These are phyloP conservation scores for Cartodere bifasciata DNA, from an alignment of 2,888 invertebrate genomes.

Conservation along the genomic window DNA sequence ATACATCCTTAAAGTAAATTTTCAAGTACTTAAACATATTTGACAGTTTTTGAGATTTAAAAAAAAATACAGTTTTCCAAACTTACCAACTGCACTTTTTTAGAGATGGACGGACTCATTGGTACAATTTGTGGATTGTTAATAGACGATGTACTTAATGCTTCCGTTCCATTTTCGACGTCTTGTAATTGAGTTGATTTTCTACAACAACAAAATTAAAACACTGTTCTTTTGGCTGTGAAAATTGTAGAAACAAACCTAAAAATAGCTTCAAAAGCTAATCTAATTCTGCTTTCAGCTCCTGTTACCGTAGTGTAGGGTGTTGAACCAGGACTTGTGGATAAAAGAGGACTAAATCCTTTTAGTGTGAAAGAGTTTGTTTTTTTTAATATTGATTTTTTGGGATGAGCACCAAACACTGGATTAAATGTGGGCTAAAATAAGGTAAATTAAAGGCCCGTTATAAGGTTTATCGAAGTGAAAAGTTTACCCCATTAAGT, in stretches of 20 bases:
- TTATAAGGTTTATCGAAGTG: not conserved
- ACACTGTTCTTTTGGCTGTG: conserved; percentile 4
- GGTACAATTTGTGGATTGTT: conserved; percentile 38
- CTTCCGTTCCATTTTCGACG: conserved; percentile 43
- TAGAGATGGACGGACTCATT: conserved; percentile 59
- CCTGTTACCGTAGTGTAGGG: conserved; percentile 81
- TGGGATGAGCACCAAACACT: conserved; percentile 36
- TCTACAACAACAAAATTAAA: conserved; percentile 17
- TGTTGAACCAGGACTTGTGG: conserved; percentile 44
- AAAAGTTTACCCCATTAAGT: conserved; percentile 17
- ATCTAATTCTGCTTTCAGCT: conserved; percentile 73
- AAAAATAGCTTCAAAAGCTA: conserved; percentile 85
- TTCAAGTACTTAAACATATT: too few species aligned
- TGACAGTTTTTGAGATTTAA: too few species aligned
- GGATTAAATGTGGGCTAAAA: conserved; percentile 37
- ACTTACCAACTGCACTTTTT: conserved; percentile 79
- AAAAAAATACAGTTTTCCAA: not conserved
- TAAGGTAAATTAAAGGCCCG: conserved; percentile 1
- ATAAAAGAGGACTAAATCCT: conserved; percentile 42
- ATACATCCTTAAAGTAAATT: too few species aligned
- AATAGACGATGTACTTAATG: conserved; percentile 21
- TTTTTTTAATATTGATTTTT: conserved; percentile 87
- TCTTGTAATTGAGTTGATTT: conserved; percentile 78
- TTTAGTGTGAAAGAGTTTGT: conserved; percentile 71
- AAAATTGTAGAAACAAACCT: conserved; percentile 31